Conservation (phyloP, 2,888 invertebrate species). For the Drosophila prolongata region DNA sequence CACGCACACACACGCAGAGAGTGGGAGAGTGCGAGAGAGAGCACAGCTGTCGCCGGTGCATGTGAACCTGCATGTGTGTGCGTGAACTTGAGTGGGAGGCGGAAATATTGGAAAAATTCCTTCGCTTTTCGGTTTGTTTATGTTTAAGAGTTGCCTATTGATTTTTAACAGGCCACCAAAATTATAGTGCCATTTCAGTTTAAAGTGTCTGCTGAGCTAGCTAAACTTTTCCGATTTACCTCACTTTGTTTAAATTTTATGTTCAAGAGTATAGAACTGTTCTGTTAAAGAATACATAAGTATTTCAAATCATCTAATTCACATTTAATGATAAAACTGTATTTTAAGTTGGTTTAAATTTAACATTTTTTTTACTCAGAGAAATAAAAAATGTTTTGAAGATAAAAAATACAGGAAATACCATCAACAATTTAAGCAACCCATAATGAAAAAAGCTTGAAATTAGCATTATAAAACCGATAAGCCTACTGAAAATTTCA, state of each 20-base stretch:
- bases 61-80: conserved; percentile 11
- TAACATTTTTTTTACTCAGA: too few relatives aligned
- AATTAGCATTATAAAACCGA: background rate
- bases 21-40: conserved; percentile 3
- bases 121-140: conserved; percentile 40
- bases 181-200: conserved; percentile 19
- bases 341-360: too few relatives aligned
- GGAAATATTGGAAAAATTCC: conserved; percentile 41
- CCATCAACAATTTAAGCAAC: too few relatives aligned
- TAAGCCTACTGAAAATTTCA: background rate
- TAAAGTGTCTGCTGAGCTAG: background rate
- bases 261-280: background rate
- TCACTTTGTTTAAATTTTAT: background rate
- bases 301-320: too few relatives aligned
- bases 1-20: conserved; percentile 22
- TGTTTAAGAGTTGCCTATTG: conserved; percentile 42
- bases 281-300: background rate
- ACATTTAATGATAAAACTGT: too few relatives aligned
- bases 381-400: too few relatives aligned
- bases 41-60: conserved; percentile 37
- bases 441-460: too few relatives aligned
- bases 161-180: conserved; percentile 37
- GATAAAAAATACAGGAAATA: too few relatives aligned
- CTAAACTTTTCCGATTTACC: background rate
- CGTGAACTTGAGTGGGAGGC: conserved; percentile 43